Conservation (phyloP, 2,113 vertebrate genomes). For the Ailuropoda melanoleuca region DNA sequence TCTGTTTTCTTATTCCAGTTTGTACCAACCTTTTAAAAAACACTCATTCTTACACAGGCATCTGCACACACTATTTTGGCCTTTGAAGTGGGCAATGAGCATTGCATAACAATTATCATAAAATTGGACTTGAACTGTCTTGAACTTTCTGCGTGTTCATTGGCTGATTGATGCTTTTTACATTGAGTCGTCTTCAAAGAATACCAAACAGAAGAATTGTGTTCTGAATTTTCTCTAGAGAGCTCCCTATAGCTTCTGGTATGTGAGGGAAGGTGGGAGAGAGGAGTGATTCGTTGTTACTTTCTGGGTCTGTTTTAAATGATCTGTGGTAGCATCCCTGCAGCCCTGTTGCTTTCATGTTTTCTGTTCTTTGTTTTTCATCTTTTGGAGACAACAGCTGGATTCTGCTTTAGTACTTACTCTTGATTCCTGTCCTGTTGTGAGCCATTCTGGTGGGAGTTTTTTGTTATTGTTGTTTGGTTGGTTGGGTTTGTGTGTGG, state of each 20-base stretch:
- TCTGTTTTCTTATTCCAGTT: constrained; percentile 37
- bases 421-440: constrained; percentile 59
- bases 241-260: constrained; percentile 11
- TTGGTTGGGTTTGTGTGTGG: not conserved
- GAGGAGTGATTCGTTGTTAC: not conserved
- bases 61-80: constrained; percentile 13
- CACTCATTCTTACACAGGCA: not conserved
- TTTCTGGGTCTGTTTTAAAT: constrained; percentile 55
- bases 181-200: constrained; percentile 62
- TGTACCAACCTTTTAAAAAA: constrained; percentile 44
- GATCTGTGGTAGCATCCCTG: constrained; percentile 2
- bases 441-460: constrained; percentile 23
- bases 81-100: constrained; percentile 49
- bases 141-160: not conserved
- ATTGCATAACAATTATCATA: constrained; percentile 44
- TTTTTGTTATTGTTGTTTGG: not conserved
- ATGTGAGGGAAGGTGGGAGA: not conserved
- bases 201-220: not conserved
- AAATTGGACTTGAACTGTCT: constrained; percentile 38
- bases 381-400: constrained; percentile 65
- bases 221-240: constrained; percentile 54
- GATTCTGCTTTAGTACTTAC: constrained; percentile 53
- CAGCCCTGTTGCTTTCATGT: constrained; percentile 35
- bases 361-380: constrained; percentile 66
- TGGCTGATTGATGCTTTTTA: not conserved